Percentiles rank a stretch among this genome's conserved stretches.
Conservation (phyloP, 2,888 invertebrate genomes). For the Diabrotica balteata region DNA sequence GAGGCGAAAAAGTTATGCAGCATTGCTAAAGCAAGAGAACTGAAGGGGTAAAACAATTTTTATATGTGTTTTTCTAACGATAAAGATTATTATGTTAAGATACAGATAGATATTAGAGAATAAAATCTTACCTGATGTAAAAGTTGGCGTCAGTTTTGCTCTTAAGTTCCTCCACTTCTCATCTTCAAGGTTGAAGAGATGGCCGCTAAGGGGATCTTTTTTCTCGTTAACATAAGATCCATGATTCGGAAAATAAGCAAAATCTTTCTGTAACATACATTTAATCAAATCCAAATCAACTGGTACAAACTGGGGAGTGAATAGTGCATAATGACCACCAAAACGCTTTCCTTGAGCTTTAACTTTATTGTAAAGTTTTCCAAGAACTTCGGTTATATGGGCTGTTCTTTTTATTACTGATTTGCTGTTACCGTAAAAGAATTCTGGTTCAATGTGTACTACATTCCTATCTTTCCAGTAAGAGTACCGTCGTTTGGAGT, state of each 20-base stretch:
- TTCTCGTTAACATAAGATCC: constrained; percentile 66
- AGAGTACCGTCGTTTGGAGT: constrained; percentile 31
- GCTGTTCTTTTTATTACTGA: constrained; percentile 36
- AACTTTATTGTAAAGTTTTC: constrained; percentile 31
- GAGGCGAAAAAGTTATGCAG: too few relatives aligned
- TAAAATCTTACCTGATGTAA: constrained; percentile 63
- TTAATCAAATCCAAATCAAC: constrained; percentile 47
- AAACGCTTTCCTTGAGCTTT: constrained; percentile 34
- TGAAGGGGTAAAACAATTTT: too few relatives aligned
- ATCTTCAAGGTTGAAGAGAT: constrained; percentile 65
- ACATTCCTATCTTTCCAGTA: constrained; percentile 50
- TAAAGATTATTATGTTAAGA: too few relatives aligned
- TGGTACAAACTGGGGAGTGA: constrained; percentile 45
- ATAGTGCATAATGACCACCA: constrained; percentile 55
- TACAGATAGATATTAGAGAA: too few relatives aligned
- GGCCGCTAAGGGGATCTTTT: constrained; percentile 65
- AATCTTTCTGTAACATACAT: constrained; percentile 67
- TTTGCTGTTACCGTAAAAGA: constrained; percentile 48
- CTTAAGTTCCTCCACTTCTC: constrained; percentile 67
- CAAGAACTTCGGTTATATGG: constrained; percentile 27
- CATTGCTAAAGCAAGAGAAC: too few relatives aligned
- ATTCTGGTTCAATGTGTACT: constrained; percentile 42
- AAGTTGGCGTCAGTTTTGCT: constrained; percentile 63
- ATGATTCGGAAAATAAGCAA: constrained; percentile 66
- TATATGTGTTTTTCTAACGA: too few relatives aligned